Percentiles rank a stretch among this genome's conserved stretches.
Conservation (phyloP, 2,888 invertebrate species). For the Beris chalybata region DNA sequence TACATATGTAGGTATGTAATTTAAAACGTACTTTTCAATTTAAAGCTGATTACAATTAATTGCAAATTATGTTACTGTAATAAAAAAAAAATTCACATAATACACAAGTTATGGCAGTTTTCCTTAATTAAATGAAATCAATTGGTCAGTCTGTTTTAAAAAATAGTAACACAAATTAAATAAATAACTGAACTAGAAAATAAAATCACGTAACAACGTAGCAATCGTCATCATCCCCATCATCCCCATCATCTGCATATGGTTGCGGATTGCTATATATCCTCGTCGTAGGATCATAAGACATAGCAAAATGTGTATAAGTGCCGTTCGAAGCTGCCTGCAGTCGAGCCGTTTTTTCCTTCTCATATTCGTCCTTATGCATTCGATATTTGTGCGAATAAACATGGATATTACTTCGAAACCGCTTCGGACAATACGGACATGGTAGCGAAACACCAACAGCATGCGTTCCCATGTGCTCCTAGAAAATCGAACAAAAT, state of each 20-base stretch:
- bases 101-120: too few species aligned
- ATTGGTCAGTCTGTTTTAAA: too few species aligned
- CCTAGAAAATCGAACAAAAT: constrained; percentile 20
- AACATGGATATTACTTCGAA: constrained; percentile 35
- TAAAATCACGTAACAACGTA: constrained; percentile 29
- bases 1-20: too few species aligned
- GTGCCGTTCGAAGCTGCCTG: background rate
- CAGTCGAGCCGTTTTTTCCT: constrained; percentile 19
- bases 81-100: too few species aligned
- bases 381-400: constrained; percentile 37
- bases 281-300: constrained; percentile 17
- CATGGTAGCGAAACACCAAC: constrained; percentile 30
- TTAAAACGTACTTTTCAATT: too few species aligned
- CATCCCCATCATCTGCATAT: constrained; percentile 21
- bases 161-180: too few species aligned
- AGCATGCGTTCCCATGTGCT: constrained; percentile 35
- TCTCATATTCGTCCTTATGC: constrained; percentile 35
- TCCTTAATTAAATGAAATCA: too few species aligned
- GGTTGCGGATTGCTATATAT: constrained; percentile 10
- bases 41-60: too few species aligned
- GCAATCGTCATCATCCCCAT: constrained; percentile 29
- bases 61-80: too few species aligned
- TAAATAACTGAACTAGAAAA: background rate
- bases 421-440: constrained; percentile 35
- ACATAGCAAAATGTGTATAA: constrained; percentile 23